Evolutionary conservation across 2,888 invertebrate genomes (phyloP).

Genomic region (Gari tellinella): DNA sequence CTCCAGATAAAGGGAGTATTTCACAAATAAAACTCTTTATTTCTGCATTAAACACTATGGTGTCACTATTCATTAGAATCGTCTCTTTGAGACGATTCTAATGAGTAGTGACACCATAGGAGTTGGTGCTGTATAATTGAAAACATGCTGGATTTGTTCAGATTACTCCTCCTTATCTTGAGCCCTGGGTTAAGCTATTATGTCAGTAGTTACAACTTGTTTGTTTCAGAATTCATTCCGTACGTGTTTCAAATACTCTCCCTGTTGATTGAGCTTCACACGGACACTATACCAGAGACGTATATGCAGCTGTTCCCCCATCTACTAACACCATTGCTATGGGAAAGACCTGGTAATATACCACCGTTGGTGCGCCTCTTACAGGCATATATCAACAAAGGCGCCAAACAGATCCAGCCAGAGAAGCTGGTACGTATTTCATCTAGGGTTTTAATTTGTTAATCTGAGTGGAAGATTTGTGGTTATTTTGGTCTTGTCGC

Average conservation of each 20-base stretch:
- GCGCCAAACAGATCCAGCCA: conserved; percentile 88
- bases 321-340: conserved; percentile 94
- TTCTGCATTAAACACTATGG: no score
- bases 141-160: no score
- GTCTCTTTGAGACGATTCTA: no score
- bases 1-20: no score
- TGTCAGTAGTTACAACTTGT: neutral
- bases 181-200: neutral
- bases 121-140: no score
- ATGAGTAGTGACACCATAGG: no score
- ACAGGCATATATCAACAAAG: conserved; percentile 92
- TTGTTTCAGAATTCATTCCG: conserved; percentile 94
- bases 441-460: no score
- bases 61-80: no score
- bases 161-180: no score
- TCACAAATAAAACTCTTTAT: no score
- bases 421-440: conserved; percentile 76
- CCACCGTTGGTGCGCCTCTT: conserved; percentile 96
- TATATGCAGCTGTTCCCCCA: conserved; percentile 96
- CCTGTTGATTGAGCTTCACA: conserved; percentile 90
- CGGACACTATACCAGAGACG: conserved; percentile 87
- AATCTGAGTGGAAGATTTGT: no score
- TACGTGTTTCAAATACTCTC: conserved; percentile 99
- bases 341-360: conserved; percentile 97
- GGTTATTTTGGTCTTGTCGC: no score